These are phyloP conservation scores for Tupaia tana DNA, from an alignment of 2,113 vertebrate species.

Conservation along the genomic window DNA sequence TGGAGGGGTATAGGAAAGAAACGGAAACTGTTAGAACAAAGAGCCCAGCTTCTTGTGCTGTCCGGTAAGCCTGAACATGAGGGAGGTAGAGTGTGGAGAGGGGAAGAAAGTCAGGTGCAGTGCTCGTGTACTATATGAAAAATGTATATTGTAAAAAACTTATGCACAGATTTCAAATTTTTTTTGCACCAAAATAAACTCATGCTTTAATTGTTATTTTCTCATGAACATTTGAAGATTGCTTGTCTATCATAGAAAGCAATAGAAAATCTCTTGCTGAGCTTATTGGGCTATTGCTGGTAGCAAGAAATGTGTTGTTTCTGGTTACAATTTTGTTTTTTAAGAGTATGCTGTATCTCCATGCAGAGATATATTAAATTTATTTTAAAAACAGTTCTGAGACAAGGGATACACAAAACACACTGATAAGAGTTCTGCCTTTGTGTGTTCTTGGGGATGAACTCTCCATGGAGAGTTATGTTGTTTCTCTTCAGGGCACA, in stretches of 20 bases:
- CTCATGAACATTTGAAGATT: no score
- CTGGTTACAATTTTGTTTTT: not conserved
- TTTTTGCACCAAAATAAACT: no score
- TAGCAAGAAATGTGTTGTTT: not conserved
- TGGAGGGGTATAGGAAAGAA: not conserved
- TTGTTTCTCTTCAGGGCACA: not conserved
- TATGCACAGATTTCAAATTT: no score
- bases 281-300: not conserved
- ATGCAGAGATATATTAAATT: conserved; percentile 14
- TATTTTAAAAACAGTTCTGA: conserved; percentile 9
- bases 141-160: no score
- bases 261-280: not conserved
- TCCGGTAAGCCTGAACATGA: not conserved
- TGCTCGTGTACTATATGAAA: no score
- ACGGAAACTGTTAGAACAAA: not conserved
- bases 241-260: no score
- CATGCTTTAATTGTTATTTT: no score
- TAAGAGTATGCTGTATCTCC: not conserved
- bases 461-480: not conserved
- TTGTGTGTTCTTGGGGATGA: not conserved
- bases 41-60: not conserved
- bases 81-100: not conserved
- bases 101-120: not conserved
- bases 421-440: not conserved
- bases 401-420: not conserved